Percentiles rank a stretch among this genome's conserved stretches.
Conservation (phyloP, 2,888 invertebrate species). For the Celastrina argiolus region DNA sequence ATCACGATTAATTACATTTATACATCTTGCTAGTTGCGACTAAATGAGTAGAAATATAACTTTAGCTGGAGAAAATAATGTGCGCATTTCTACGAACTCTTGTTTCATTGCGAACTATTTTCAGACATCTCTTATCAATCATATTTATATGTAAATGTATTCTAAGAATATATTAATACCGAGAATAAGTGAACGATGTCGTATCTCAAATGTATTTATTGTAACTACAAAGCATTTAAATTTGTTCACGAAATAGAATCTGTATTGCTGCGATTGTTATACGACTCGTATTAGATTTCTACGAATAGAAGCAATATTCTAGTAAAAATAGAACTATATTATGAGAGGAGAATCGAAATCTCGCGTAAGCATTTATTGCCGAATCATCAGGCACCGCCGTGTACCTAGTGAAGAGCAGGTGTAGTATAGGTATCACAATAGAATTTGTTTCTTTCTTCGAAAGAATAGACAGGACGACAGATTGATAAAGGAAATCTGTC, state of each 20-base stretch:
- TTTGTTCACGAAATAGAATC: neutral
- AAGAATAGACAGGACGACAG: too few relatives aligned
- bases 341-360: too few relatives aligned
- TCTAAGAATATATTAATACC: too few relatives aligned
- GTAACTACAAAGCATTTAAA: neutral
- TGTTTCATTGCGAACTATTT: neutral
- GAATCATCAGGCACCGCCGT: too few relatives aligned
- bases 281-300: neutral
- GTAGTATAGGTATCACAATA: too few relatives aligned
- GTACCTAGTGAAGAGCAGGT: too few relatives aligned
- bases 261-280: neutral
- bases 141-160: neutral
- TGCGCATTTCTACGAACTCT: neutral
- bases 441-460: too few relatives aligned
- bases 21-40: too few relatives aligned
- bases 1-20: too few relatives aligned
- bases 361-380: too few relatives aligned
- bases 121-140: neutral
- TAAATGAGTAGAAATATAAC: too few relatives aligned
- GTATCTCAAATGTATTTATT: neutral
- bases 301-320: neutral
- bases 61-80: too few relatives aligned
- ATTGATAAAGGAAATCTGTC: neutral
- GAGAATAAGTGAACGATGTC: neutral
- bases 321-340: neutral